phyloP scores from a whole-genome alignment of 2,113 vertebrate species.

The Albula glossodonta region DNA sequence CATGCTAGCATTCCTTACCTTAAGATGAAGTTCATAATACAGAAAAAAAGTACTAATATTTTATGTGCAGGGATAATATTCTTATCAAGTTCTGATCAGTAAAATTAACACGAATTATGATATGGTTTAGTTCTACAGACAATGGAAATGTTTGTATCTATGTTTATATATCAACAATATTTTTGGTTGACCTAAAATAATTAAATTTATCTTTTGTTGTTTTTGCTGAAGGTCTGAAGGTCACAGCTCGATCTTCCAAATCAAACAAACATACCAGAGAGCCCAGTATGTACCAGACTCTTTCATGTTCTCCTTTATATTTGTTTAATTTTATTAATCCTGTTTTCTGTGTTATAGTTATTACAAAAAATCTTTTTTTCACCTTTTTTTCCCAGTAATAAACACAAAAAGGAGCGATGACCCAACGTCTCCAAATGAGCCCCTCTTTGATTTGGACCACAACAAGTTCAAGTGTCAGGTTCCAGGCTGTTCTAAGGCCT shows the following conservation, averaged over 20 bases:
- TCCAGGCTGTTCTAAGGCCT: constrained; percentile 45
- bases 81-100: no score
- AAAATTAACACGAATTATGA: no score
- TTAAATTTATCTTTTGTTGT: constrained; percentile 3
- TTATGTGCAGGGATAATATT: no score
- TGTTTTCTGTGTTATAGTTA: background rate
- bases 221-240: constrained; percentile 40
- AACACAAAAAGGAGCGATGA: constrained; percentile 34
- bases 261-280: constrained; percentile 57
- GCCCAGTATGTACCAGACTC: constrained; percentile 48
- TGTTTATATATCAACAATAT: background rate
- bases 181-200: background rate
- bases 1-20: no score
- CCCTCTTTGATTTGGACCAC: constrained; percentile 40
- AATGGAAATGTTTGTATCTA: no score
- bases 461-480: constrained; percentile 51
- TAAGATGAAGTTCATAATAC: no score
- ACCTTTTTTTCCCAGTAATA: constrained; percentile 36
- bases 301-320: background rate
- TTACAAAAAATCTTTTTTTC: background rate
- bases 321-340: background rate
- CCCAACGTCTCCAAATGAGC: constrained; percentile 45
- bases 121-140: no score
- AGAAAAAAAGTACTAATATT: no score
- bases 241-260: constrained; percentile 41